Conservation (phyloP, 2,888 invertebrate genomes). For the Philereme transversata region DNA sequence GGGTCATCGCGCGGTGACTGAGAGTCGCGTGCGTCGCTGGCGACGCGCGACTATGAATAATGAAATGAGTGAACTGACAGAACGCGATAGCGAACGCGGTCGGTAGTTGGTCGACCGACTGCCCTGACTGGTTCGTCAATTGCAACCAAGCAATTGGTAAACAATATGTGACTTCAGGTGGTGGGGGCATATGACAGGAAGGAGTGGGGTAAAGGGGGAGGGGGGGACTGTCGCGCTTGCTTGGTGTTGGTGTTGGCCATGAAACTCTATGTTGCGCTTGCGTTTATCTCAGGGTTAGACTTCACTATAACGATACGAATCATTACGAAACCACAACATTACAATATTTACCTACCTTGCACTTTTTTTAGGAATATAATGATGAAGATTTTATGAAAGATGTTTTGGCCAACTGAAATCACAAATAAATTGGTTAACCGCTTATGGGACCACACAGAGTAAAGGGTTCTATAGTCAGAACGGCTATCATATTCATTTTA, state of each 20-base stretch:
- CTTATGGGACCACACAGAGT: too few relatives aligned
- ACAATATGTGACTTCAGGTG: constrained; percentile 72
- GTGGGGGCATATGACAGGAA: constrained; percentile 72
- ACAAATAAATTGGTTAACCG: too few relatives aligned
- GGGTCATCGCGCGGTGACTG: constrained; percentile 75
- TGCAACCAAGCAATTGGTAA: constrained; percentile 76
- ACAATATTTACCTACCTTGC: too few relatives aligned
- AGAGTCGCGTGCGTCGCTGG: constrained; percentile 73
- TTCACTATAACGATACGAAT: constrained; percentile 43
- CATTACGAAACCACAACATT: too few relatives aligned
- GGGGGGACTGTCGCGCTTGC: constrained; percentile 84
- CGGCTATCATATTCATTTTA: too few relatives aligned
- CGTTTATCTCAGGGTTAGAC: constrained; percentile 79
- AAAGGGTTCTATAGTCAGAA: too few relatives aligned
- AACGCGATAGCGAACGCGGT: constrained; percentile 89
- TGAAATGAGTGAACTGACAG: constrained; percentile 49
- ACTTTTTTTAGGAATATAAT: too few relatives aligned
- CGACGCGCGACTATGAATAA: constrained; percentile 74
- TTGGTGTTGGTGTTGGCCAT: constrained; percentile 87
- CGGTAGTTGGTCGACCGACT: constrained; percentile 84
- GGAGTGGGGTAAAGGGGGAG: constrained; percentile 86
- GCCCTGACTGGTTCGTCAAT: constrained; percentile 75
- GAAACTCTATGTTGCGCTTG: constrained; percentile 88
- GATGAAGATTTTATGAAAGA: too few relatives aligned
- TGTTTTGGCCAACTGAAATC: too few relatives aligned